A percentile compares a stretch with the other conserved stretches of the same genome.
Evolutionary conservation across 2,797 vertebrate species (phyloP).

Genomic region (Choloepus didactylus): DNA sequence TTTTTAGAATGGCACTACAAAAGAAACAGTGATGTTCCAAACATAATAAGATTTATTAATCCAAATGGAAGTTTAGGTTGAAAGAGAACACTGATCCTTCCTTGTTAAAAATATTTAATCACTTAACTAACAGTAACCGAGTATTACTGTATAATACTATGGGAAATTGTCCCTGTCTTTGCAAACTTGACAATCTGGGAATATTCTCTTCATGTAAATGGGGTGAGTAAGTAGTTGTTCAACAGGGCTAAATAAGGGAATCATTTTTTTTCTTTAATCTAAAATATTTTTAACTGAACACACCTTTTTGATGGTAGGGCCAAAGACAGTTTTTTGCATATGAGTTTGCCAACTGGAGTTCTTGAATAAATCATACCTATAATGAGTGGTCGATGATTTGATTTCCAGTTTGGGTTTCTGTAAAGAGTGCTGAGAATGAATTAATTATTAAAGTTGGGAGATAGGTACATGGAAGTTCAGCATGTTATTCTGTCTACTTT

Average conservation of each 20-base stretch:
- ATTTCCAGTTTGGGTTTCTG: background rate
- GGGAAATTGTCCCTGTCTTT: background rate
- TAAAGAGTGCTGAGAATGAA: background rate
- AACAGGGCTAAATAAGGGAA: background rate
- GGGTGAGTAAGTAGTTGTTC: background rate
- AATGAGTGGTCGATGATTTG: background rate
- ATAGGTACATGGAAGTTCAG: background rate
- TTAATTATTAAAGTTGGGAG: background rate
- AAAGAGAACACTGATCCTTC: background rate
- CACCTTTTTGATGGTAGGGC: background rate
- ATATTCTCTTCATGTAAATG: background rate
- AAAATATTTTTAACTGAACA: slow-evolving; percentile 50
- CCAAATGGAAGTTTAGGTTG: background rate
- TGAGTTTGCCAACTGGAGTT: background rate
- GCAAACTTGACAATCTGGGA: background rate
- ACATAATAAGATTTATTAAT: background rate
- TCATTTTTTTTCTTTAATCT: background rate
- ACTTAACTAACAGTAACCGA: background rate
- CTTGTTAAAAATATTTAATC: background rate
- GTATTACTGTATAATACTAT: background rate
- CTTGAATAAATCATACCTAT: background rate
- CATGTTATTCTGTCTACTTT: background rate
- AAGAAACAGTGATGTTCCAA: background rate
- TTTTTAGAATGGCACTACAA: background rate
- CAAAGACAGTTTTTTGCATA: background rate